These are phyloP conservation scores for Hippocampus mohnikei DNA, from an alignment of 2,113 vertebrate species.

Conservation along the genomic window DNA sequence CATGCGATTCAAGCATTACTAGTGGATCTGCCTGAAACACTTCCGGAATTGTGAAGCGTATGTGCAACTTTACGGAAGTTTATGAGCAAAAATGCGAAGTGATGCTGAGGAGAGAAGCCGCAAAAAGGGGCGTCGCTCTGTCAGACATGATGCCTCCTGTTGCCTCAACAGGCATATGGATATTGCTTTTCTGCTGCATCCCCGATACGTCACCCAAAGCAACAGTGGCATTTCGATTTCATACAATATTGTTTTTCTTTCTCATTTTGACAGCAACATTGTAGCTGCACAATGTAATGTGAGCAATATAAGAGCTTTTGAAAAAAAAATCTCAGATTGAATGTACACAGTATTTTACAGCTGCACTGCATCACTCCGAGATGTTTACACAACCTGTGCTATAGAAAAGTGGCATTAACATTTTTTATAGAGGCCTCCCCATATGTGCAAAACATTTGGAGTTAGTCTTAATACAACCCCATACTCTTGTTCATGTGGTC, in stretches of 20 bases:
- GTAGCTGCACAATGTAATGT: too few species aligned
- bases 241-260: neutral
- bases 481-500: too few species aligned
- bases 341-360: neutral
- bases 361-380: neutral
- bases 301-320: neutral
- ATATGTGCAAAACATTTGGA: too few species aligned
- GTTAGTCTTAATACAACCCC: too few species aligned
- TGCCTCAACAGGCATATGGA: conserved; percentile 10
- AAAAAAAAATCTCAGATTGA: neutral
- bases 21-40: neutral
- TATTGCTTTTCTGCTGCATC: conserved; percentile 3
- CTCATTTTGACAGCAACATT: neutral
- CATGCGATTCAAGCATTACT: neutral
- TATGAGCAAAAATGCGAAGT: conserved; percentile 22
- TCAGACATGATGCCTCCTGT: conserved; percentile 32
- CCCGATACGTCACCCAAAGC: neutral
- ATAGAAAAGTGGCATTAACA: too few species aligned
- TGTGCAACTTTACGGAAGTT: conserved; percentile 27
- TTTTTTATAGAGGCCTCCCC: too few species aligned
- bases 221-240: neutral
- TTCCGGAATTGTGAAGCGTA: conserved; percentile 26
- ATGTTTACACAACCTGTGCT: neutral
- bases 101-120: conserved; percentile 59
- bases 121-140: conserved; percentile 40